Evolutionary conservation across 1,140 invertebrate genomes (phyloP).

Genomic region (Zaprionus inermis): DNA sequence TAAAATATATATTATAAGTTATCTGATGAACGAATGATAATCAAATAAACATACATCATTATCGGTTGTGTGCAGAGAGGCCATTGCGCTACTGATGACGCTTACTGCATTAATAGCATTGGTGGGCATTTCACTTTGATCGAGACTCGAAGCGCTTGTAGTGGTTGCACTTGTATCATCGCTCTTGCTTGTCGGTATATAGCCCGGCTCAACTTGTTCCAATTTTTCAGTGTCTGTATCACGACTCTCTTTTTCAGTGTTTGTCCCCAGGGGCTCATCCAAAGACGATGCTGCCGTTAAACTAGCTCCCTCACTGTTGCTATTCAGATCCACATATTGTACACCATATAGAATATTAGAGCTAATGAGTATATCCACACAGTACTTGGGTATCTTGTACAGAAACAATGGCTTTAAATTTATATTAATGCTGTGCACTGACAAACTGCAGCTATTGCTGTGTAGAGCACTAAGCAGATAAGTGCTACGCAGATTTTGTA

Average conservation of each 20-base stretch:
- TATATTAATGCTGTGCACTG: conserved; percentile 87
- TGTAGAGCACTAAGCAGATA: conserved; percentile 82
- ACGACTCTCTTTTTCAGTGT: conserved; percentile 75
- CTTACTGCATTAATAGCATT: conserved; percentile 79
- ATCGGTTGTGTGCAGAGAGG: conserved; percentile 72
- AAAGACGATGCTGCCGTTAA: conserved; percentile 50
- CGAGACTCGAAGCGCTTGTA: conserved; percentile 62
- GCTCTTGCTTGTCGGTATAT: conserved; percentile 44
- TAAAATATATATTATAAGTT: conserved; percentile 31
- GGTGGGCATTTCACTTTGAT: conserved; percentile 69
- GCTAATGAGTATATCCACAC: conserved; percentile 78
- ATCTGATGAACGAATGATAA: too few relatives aligned
- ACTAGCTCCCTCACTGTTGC: conserved; percentile 41
- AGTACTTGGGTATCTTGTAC: conserved; percentile 87
- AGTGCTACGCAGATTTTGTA: conserved; percentile 78
- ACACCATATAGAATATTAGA: conserved; percentile 82
- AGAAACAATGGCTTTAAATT: conserved; percentile 88
- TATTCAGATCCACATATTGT: conserved; percentile 73
- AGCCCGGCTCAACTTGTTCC: conserved; percentile 41
- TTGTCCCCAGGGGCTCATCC: conserved; percentile 59
- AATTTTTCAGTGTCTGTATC: conserved; percentile 75
- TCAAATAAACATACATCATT: conserved; percentile 64
- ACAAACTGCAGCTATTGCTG: conserved; percentile 76
- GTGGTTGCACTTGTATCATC: conserved; percentile 73
- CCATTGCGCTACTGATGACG: conserved; percentile 82